These are phyloP conservation scores for Phymorhynchus buccinoides DNA, from an alignment of 1,140 invertebrate species.

Conservation along the genomic window DNA sequence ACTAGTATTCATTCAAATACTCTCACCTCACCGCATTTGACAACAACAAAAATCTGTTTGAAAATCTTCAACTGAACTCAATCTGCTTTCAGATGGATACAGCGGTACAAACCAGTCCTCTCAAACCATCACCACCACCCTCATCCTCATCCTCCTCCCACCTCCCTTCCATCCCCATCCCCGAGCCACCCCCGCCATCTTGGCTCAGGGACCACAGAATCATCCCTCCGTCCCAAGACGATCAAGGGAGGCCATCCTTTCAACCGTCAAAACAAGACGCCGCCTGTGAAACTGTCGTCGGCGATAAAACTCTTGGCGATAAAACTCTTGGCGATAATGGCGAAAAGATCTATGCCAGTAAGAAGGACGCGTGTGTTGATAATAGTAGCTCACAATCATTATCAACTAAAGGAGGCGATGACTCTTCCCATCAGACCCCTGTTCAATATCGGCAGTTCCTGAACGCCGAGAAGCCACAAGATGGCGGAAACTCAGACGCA, in stretches of 20 bases:
- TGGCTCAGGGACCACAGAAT: not conserved
- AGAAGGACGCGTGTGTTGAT: too few species aligned
- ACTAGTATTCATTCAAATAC: too few species aligned
- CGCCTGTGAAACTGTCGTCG: not conserved
- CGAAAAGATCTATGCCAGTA: not conserved
- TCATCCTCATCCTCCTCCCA: not conserved
- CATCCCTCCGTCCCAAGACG: not conserved
- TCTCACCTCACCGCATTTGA: too few species aligned
- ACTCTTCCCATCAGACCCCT: not conserved
- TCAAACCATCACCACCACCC: too few species aligned
- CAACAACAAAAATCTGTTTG: too few species aligned
- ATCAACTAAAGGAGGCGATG: not conserved
- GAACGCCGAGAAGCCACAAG: constrained; percentile 28
- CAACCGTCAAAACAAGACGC: not conserved
- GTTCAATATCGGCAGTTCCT: constrained; percentile 32
- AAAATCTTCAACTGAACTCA: not conserved
- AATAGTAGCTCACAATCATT: not conserved
- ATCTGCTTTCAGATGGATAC: not conserved
- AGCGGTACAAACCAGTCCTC: not conserved
- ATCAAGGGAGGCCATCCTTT: not conserved
- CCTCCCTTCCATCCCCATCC: not conserved
- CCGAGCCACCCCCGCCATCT: not conserved
- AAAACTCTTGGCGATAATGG: too few species aligned
- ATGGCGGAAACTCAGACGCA: constrained; percentile 21
- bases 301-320: too few species aligned